These are phyloP conservation scores for Euphydryas editha DNA, from an alignment of 2,888 invertebrate species.

Conservation along the genomic window DNA sequence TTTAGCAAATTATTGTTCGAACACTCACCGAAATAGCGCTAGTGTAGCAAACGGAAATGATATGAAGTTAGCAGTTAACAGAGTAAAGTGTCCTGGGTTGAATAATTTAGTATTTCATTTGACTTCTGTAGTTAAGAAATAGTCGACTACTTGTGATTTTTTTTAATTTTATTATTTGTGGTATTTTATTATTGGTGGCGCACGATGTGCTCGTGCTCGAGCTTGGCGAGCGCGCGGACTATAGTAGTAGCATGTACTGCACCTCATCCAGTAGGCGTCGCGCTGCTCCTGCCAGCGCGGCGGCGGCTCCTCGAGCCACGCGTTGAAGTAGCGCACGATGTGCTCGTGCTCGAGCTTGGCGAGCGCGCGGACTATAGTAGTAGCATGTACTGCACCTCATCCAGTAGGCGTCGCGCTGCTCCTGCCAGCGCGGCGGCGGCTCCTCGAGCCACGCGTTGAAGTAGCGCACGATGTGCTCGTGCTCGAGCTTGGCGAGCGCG, in stretches of 20 bases:
- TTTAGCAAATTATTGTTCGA: too few relatives aligned
- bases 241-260: too few relatives aligned
- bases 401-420: conserved; percentile 87
- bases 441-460: conserved; percentile 98
- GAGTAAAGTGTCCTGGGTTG: too few relatives aligned
- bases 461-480: conserved; percentile 97
- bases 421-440: conserved; percentile 96
- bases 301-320: conserved; percentile 98
- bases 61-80: too few relatives aligned
- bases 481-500: conserved; percentile 96
- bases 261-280: conserved; percentile 86
- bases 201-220: conserved; percentile 98
- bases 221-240: conserved; percentile 95
- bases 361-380: conserved; percentile 95
- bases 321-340: conserved; percentile 97
- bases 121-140: too few relatives aligned
- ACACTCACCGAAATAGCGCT: too few relatives aligned
- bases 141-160: too few relatives aligned
- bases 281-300: conserved; percentile 92
- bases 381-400: too few relatives aligned
- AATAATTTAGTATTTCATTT: too few relatives aligned
- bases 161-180: too few relatives aligned
- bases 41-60: too few relatives aligned
- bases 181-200: too few relatives aligned
- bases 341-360: conserved; percentile 97